Conservation (phyloP, 64 coral and sea anemone species). For the Anthopleura sola region DNA sequence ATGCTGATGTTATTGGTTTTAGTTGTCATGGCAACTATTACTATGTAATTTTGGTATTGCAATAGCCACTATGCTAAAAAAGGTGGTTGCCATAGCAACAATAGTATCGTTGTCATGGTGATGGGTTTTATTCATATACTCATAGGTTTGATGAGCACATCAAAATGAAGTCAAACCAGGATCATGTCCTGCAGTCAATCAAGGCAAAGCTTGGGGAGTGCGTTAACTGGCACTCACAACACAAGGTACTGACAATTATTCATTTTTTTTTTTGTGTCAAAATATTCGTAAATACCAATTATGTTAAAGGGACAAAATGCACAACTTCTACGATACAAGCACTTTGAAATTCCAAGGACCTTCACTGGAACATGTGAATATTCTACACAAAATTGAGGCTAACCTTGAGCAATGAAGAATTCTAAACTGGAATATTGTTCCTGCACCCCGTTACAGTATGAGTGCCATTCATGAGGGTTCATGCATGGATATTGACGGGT, state of each 20-base stretch:
- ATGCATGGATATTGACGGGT: background rate
- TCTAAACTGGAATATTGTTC: too few species aligned
- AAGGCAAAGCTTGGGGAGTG: slow-evolving; percentile 81
- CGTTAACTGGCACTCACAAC: slow-evolving; percentile 90
- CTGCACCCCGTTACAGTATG: too few species aligned
- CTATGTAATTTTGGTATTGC: background rate
- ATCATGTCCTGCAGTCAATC: slow-evolving; percentile 38
- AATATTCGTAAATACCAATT: too few species aligned
- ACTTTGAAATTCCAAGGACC: too few species aligned
- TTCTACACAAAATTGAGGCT: too few species aligned
- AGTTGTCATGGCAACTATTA: background rate
- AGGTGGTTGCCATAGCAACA: background rate
- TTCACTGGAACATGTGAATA: too few species aligned
- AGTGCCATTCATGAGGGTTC: too few species aligned
- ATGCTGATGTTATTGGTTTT: background rate
- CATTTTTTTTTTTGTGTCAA: too few species aligned
- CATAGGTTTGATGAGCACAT: slow-evolving; percentile 91
- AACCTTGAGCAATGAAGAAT: too few species aligned
- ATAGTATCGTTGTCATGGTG: background rate
- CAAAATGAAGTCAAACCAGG: slow-evolving; percentile 60
- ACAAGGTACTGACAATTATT: slow-evolving; percentile 90
- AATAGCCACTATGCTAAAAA: background rate
- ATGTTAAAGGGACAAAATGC: too few species aligned
- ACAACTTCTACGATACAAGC: too few species aligned
- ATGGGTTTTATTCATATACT: background rate